phyloP scores from a whole-genome alignment of 1,140 invertebrate genomes.

The Pinna nobilis region DNA sequence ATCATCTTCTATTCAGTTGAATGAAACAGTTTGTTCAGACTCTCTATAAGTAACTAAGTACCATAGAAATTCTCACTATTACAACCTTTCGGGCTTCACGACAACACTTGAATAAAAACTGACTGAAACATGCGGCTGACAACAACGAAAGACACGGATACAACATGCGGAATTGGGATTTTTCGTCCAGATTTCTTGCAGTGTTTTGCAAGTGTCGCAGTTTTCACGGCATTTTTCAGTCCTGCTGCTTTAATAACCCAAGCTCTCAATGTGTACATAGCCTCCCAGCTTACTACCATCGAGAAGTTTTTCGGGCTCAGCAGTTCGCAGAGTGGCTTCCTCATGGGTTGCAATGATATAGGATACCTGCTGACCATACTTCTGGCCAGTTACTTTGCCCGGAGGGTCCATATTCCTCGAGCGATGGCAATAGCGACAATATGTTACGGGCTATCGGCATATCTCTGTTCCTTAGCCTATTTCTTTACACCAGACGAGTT shows the following conservation, averaged over 20 bases:
- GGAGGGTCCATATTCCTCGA: conserved; percentile 61
- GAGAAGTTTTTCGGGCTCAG: conserved; percentile 66
- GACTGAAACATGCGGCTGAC: no score
- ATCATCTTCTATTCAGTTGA: no score
- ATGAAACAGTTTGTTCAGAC: no score
- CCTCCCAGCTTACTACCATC: conserved; percentile 60
- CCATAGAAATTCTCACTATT: no score
- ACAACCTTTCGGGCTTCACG: no score
- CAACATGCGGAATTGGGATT: conserved; percentile 29
- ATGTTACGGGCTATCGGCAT: conserved; percentile 60
- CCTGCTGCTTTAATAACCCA: conserved; percentile 54
- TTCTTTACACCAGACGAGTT: conserved; percentile 25
- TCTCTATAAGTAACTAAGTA: no score
- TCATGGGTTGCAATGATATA: conserved; percentile 68
- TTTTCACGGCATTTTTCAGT: conserved; percentile 53
- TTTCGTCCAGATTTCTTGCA: conserved; percentile 33
- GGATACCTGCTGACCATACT: conserved; percentile 61
- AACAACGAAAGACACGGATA: conserved; percentile 5
- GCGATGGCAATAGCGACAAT: conserved; percentile 56
- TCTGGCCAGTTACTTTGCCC: conserved; percentile 57
- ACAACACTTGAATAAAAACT: no score
- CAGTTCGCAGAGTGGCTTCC: conserved; percentile 59
- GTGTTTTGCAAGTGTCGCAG: conserved; percentile 48
- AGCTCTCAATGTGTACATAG: conserved; percentile 47
- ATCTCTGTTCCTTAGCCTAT: conserved; percentile 64